Evolutionary conservation across 2,113 vertebrate species (phyloP).

Genomic region (Thamnaconus septentrionalis): DNA sequence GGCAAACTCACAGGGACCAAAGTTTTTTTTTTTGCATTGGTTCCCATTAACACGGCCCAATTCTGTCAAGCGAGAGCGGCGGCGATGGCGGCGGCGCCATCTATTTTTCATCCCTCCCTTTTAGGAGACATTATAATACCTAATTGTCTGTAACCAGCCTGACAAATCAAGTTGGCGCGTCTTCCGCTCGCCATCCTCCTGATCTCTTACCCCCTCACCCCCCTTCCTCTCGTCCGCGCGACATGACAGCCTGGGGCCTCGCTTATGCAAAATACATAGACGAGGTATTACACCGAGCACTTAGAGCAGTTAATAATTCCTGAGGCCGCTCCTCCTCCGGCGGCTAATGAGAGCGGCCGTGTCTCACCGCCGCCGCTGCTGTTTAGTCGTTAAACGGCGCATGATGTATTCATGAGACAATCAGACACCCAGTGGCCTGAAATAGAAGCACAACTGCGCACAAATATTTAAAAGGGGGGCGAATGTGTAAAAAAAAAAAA

Average conservation of each 20-base stretch:
- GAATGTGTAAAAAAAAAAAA: no score
- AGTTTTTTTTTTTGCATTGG: background rate
- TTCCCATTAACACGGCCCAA: constrained; percentile 12
- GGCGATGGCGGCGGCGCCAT: constrained; percentile 20
- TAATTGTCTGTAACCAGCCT: constrained; percentile 47
- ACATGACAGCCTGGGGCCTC: constrained; percentile 56
- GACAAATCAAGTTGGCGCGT: constrained; percentile 29
- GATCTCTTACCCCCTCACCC: constrained; percentile 29
- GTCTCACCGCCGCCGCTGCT: constrained; percentile 58
- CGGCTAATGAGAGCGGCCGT: constrained; percentile 69
- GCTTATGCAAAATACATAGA: constrained; percentile 78
- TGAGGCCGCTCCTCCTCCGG: constrained; percentile 55
- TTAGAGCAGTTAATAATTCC: constrained; percentile 80
- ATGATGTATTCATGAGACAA: constrained; percentile 73
- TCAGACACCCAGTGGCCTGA: constrained; percentile 55
- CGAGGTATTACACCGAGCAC: constrained; percentile 73
- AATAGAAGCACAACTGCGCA: no score
- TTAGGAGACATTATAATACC: constrained; percentile 55
- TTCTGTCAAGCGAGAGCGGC: constrained; percentile 36
- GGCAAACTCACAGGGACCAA: constrained; percentile 9
- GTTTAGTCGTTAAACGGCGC: constrained; percentile 66
- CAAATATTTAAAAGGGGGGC: no score
- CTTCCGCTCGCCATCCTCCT: no score
- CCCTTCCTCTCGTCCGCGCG: constrained; percentile 12
- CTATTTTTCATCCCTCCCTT: constrained; percentile 24